A percentile compares a stretch with the other conserved stretches of the same genome.
Evolutionary conservation across 2,113 vertebrate species (phyloP).

Genomic region (Malurus elegans): DNA sequence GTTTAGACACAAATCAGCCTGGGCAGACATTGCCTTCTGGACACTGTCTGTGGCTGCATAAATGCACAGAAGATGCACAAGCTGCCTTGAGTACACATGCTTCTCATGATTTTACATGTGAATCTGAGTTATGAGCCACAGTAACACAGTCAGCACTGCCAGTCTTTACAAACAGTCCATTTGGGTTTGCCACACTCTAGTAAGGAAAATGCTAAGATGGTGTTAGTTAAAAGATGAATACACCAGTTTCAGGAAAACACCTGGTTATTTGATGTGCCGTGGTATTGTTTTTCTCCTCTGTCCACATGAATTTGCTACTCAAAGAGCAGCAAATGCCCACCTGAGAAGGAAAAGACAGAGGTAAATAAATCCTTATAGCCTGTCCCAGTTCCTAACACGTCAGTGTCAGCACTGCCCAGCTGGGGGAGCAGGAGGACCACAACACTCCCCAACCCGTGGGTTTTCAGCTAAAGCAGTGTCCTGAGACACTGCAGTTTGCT

Average conservation of each 20-base stretch:
- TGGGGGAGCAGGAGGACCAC: constrained; percentile 21
- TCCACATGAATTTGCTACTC: neutral
- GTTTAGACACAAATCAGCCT: neutral
- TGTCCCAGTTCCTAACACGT: neutral
- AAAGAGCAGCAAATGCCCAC: neutral
- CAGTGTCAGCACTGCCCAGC: neutral
- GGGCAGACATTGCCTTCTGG: neutral
- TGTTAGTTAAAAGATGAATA: neutral
- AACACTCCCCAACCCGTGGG: neutral
- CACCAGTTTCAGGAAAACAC: neutral
- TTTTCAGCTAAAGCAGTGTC: neutral
- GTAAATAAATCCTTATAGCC: neutral
- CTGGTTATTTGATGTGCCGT: neutral
- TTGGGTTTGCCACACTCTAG: neutral
- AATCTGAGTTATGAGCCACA: neutral
- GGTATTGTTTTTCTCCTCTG: neutral
- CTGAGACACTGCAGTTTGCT: neutral
- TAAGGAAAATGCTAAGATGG: neutral
- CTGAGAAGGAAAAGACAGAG: neutral
- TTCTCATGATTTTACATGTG: neutral
- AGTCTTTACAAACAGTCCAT: neutral
- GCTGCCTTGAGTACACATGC: fast-evolving
- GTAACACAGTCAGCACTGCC: neutral
- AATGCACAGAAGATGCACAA: neutral
- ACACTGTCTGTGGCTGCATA: fast-evolving